A percentile compares a stretch with the other conserved stretches of the same genome.
Evolutionary conservation across 1,140 invertebrate species (phyloP).

Genomic region (Doryteuthis pealeii): DNA sequence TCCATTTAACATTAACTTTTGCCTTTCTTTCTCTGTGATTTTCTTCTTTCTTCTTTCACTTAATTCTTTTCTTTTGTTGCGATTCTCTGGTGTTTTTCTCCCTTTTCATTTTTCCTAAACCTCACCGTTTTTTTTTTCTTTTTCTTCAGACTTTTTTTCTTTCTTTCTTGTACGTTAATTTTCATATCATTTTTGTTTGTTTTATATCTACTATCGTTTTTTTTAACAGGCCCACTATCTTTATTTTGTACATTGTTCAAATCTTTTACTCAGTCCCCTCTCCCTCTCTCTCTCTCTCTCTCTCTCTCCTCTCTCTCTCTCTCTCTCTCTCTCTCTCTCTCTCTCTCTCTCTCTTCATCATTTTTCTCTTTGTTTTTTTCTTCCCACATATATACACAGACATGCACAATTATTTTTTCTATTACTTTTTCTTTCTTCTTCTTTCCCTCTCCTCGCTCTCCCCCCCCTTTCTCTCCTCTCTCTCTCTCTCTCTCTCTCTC

Average conservation of each 20-base stretch:
- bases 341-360: neutral
- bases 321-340: neutral
- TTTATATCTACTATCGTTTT: too few species aligned
- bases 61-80: neutral
- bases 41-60: neutral
- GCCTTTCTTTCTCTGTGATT: neutral
- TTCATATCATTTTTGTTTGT: too few species aligned
- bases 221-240: too few species aligned
- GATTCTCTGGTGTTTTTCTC: neutral
- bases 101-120: neutral
- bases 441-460: neutral
- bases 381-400: neutral
- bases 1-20: too few species aligned
- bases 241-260: neutral
- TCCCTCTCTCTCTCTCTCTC: neutral
- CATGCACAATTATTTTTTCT: neutral
- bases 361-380: neutral
- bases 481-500: neutral
- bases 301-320: neutral
- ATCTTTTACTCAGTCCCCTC: too few species aligned
- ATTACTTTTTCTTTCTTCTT: neutral
- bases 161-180: too few species aligned
- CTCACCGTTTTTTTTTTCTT: too few species aligned
- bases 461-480: neutral
- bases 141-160: too few species aligned